A percentile compares a stretch with the other conserved stretches of the same genome.
Evolutionary conservation across 2,113 vertebrate species (phyloP).

Genomic region (Cebus imitator): DNA sequence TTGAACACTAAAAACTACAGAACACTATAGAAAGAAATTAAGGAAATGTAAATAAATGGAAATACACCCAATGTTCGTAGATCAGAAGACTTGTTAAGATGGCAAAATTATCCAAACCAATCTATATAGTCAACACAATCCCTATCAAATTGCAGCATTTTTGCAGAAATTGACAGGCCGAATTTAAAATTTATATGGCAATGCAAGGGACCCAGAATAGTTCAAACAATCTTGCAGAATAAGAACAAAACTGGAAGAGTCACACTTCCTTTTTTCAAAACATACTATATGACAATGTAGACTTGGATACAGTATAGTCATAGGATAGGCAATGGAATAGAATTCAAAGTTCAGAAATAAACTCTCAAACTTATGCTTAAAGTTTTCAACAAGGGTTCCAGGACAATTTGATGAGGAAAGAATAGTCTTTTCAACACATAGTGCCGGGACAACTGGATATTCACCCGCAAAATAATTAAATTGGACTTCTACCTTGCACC

Average conservation of each 20-base stretch:
- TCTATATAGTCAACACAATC: background rate
- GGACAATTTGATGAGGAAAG: background rate
- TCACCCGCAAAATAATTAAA: background rate
- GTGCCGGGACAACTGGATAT: background rate
- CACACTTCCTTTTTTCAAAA: conserved; percentile 27
- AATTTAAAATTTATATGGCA: conserved; percentile 16
- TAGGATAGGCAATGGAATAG: background rate
- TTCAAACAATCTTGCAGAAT: conserved; percentile 1
- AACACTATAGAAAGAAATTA: conserved; percentile 9
- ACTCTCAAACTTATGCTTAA: background rate
- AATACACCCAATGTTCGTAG: background rate
- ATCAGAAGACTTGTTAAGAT: background rate
- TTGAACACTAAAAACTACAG: background rate
- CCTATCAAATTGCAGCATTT: background rate
- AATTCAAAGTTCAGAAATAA: conserved; percentile 20
- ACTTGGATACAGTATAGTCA: background rate
- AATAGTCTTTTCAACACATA: background rate
- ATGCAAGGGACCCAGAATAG: background rate
- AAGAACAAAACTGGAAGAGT: background rate
- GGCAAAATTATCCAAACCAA: background rate
- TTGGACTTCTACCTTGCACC: background rate
- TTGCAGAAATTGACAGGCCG: background rate
- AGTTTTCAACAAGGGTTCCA: background rate
- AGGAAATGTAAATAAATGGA: background rate
- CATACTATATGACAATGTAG: background rate